A percentile compares a stretch with the other conserved stretches of the same genome.
Evolutionary conservation across 2,113 vertebrate species (phyloP).

Genomic region (Notarius quadriscutis): DNA sequence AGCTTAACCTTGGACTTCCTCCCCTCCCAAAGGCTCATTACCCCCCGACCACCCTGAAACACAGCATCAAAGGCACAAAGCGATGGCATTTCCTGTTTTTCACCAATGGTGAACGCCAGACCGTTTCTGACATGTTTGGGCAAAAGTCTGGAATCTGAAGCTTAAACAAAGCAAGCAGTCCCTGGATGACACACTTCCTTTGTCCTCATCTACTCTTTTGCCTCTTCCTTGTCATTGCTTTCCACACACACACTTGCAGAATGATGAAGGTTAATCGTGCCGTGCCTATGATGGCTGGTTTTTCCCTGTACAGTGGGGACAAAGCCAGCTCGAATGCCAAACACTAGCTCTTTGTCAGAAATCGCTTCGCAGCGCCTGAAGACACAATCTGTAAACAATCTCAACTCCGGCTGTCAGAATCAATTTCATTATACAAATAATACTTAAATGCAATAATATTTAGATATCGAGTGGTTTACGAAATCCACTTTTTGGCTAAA

Average conservation of each 20-base stretch:
- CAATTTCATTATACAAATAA: neutral
- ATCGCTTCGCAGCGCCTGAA: neutral
- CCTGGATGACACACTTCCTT: slow-evolving; percentile 43
- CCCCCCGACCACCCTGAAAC: slow-evolving; percentile 29
- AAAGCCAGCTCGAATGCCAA: slow-evolving; percentile 74
- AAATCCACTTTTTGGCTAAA: neutral
- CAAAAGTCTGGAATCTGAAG: slow-evolving; percentile 43
- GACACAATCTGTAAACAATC: slow-evolving; percentile 7
- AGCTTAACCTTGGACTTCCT: slow-evolving; percentile 23
- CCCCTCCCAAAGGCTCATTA: slow-evolving; percentile 20
- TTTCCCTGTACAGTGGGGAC: slow-evolving; percentile 69
- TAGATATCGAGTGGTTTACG: neutral
- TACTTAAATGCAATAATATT: neutral
- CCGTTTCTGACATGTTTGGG: slow-evolving; percentile 51
- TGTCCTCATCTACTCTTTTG: slow-evolving; percentile 1
- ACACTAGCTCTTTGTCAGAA: slow-evolving; percentile 37
- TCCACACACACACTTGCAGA: slow-evolving; percentile 43
- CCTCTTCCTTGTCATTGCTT: slow-evolving; percentile 5
- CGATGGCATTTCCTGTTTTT: slow-evolving; percentile 31
- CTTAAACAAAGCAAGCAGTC: slow-evolving; percentile 35
- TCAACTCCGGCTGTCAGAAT: neutral
- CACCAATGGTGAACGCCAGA: slow-evolving; percentile 21
- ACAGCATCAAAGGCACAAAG: slow-evolving; percentile 19
- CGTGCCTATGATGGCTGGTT: neutral
- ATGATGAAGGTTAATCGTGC: slow-evolving; percentile 38